Base-by-base conservation (phyloP, 2,888 invertebrate genomes). In the Eilema sororculum region DNA sequence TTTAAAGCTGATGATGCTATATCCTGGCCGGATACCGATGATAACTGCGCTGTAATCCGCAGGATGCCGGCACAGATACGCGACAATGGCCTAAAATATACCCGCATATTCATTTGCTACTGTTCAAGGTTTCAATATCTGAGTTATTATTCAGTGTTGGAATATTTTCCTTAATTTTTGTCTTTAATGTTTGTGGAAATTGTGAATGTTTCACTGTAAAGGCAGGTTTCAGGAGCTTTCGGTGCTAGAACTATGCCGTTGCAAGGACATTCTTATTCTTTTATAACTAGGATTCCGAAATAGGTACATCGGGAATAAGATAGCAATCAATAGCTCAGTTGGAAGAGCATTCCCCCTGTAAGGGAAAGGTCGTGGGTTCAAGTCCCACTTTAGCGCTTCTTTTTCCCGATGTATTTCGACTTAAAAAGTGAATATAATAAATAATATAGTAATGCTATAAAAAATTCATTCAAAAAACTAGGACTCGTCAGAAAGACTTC, bases 51-150 rank as follows among this genome's bases (percentile, higher is more conserved):
- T 22, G 84, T 90, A 89, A 91, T 91, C 91, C 91, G 79, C 90
- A 91, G 92, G 92, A 92, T 85, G 90, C 83, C 77, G 76, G 73
- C 68, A 57, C 79, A 84, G 91, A 91, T 92, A 91, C 33, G 80
- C 77, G 75, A 71, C 71, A 77, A 76, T 78, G 67, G 64, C 65
- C 67, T 66, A 71, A 71, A 68, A 71, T 57, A 20, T 64, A 24
- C 75, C 75, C 79, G 72, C 77, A 79, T 75, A 52, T 30, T 58
- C 58, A 74, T 74, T 75, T 25, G 72, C 71, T 25, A 63, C 68
- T 65, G 70, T 82, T 83, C 80, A 79, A 80, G 81, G 82, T 76
- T 73, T 64, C 28, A 33, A 57, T 62, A 41, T 33, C 41, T 12
- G 16, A 65, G 33, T 65, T 65, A 56, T 65, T n/a, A 22, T 33